Conservation (phyloP, 2,888 invertebrate species). For the Mactromeris polynyma region DNA sequence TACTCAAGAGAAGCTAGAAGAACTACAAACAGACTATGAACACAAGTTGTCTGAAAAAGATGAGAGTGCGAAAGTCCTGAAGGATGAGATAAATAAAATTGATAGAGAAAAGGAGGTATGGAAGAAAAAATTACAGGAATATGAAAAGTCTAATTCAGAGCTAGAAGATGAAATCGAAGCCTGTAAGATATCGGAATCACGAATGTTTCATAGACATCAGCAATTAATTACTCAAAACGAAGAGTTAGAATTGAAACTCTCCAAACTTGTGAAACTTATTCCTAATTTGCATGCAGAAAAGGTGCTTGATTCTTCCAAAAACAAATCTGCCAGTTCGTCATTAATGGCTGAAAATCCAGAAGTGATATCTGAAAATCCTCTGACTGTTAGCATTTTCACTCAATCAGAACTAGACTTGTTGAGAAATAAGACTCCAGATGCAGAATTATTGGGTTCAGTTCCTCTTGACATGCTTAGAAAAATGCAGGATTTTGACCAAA, state of each 20-base stretch:
- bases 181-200: slow-evolving; percentile 68
- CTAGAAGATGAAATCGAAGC: slow-evolving; percentile 69
- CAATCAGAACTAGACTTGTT: slow-evolving; percentile 57
- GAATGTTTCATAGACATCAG: slow-evolving; percentile 71
- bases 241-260: slow-evolving; percentile 65
- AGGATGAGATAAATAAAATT: slow-evolving; percentile 65
- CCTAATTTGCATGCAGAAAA: slow-evolving; percentile 28
- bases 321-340: slow-evolving; percentile 3
- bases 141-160: slow-evolving; percentile 69
- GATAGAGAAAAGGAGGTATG: slow-evolving; percentile 66
- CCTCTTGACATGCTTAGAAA: slow-evolving; percentile 69
- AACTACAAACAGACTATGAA: slow-evolving; percentile 79
- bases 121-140: slow-evolving; percentile 69
- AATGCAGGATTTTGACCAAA: slow-evolving; percentile 67
- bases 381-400: slow-evolving; percentile 61
- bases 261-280: slow-evolving; percentile 50
- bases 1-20: slow-evolving; percentile 77
- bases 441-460: slow-evolving; percentile 63
- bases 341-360: slow-evolving; percentile 70
- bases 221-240: slow-evolving; percentile 69
- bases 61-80: slow-evolving; percentile 57
- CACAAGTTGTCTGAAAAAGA: slow-evolving; percentile 64
- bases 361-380: slow-evolving; percentile 64
- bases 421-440: slow-evolving; percentile 60
- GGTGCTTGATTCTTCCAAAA: slow-evolving; percentile 15